These are phyloP conservation scores for Pavo muticus DNA, from an alignment of 2,113 vertebrate species.

Conservation along the genomic window DNA sequence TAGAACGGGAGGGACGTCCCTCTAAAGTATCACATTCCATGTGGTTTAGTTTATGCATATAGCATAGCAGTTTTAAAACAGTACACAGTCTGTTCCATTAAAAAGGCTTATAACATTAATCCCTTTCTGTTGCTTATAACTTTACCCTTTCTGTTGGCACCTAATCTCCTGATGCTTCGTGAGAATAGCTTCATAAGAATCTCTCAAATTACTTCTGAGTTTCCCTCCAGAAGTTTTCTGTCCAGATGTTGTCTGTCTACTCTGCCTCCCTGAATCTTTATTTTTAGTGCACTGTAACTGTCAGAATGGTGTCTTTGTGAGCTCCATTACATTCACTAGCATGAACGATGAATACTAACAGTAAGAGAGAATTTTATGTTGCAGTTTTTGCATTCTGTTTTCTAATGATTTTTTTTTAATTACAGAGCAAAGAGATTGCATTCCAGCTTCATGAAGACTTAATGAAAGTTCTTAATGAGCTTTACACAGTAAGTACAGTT, in stretches of 20 bases:
- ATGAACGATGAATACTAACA: background rate
- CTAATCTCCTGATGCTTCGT: slow-evolving; percentile 3
- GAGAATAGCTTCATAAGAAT: background rate
- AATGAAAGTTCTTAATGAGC: slow-evolving; percentile 99
- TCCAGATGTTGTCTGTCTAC: background rate
- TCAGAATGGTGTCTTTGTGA: background rate
- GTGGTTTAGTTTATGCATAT: background rate
- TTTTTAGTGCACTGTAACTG: background rate
- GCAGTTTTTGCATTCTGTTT: slow-evolving; percentile 21
- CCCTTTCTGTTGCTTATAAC: background rate
- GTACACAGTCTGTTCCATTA: background rate
- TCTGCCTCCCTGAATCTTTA: background rate
- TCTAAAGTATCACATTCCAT: background rate
- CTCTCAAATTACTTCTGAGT: background rate
- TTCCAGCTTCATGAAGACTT: slow-evolving; percentile 98
- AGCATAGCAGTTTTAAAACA: background rate
- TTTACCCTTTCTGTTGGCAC: background rate
- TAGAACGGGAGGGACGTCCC: background rate
- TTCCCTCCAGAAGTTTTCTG: background rate
- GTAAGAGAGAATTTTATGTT: slow-evolving; percentile 8
- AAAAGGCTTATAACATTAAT: background rate
- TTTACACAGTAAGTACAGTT: slow-evolving; percentile 93
- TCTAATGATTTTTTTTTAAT: slow-evolving; percentile 73
- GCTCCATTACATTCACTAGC: background rate
- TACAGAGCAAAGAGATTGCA: slow-evolving; percentile 97